phyloP scores from a whole-genome alignment of 2,888 invertebrate genomes.

The Hyppa rectilinea region DNA sequence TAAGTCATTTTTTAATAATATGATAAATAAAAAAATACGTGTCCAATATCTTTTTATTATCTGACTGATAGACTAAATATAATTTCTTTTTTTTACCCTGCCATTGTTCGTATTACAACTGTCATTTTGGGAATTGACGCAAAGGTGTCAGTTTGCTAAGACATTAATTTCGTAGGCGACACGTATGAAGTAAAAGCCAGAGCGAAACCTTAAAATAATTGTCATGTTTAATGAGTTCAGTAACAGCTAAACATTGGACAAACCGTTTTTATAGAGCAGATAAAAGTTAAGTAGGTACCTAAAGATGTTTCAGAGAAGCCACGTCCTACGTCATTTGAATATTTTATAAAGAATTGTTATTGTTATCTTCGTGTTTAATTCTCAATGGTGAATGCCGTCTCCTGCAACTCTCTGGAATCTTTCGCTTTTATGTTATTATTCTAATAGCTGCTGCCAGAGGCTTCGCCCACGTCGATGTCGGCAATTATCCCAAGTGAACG shows the following conservation, averaged over 20 bases:
- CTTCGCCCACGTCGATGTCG: too few relatives aligned
- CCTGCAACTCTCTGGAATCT: conserved; percentile 46
- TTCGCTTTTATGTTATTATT: conserved; percentile 63
- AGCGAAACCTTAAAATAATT: background rate
- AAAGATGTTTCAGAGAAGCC: conserved; percentile 42
- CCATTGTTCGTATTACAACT: too few relatives aligned
- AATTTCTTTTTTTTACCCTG: too few relatives aligned
- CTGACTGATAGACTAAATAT: too few relatives aligned
- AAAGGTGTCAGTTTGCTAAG: background rate
- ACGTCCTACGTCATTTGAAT: conserved; percentile 65
- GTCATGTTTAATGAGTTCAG: conserved; percentile 2
- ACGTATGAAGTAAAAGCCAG: background rate
- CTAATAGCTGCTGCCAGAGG: too few relatives aligned
- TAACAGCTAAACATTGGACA: conserved; percentile 25
- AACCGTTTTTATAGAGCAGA: conserved; percentile 57
- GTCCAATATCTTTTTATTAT: too few relatives aligned
- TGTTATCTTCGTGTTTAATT: conserved; percentile 66
- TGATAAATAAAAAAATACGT: too few relatives aligned
- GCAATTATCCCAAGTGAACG: too few relatives aligned
- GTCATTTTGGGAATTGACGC: too few relatives aligned
- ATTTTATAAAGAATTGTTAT: conserved; percentile 69
- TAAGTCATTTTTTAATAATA: too few relatives aligned
- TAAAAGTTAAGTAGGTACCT: conserved; percentile 62
- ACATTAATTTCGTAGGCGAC: background rate
- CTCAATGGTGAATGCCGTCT: conserved; percentile 39